Evolutionary conservation across 1,140 invertebrate genomes (phyloP).

Genomic region (Brachionus plicatilis): DNA sequence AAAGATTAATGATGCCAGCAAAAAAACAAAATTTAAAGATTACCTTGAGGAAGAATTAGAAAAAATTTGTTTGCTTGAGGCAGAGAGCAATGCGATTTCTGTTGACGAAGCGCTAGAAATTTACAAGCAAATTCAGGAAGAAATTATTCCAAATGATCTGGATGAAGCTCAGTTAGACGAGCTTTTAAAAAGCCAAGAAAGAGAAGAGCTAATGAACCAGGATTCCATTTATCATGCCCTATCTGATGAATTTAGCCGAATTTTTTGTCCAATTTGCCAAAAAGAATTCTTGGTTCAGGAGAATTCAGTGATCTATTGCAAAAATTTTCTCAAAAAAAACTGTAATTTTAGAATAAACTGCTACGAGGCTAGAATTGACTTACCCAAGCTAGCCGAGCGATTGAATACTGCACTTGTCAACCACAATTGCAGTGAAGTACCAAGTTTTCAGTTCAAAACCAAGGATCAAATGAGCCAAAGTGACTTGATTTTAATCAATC

Average conservation of each 20-base stretch:
- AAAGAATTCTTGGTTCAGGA: constrained; percentile 24
- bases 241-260: not conserved
- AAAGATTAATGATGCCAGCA: not conserved
- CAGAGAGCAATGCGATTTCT: not conserved
- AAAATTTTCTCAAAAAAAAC: not conserved
- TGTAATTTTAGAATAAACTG: constrained; percentile 26
- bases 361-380: not conserved
- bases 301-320: not conserved
- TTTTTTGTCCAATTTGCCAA: constrained; percentile 36
- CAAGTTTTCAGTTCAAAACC: constrained; percentile 10
- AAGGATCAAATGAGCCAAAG: constrained; percentile 10
- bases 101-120: constrained; percentile 29
- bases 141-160: constrained; percentile 6
- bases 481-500: not conserved
- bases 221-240: not conserved
- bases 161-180: constrained; percentile 14
- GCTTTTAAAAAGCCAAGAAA: not conserved
- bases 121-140: constrained; percentile 38
- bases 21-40: constrained; percentile 21
- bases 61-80: constrained; percentile 39
- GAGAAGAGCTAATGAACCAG: constrained; percentile 6
- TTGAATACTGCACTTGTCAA: not conserved
- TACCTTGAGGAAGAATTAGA: constrained; percentile 22
- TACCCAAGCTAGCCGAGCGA: not conserved
- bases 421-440: not conserved